Conservation (phyloP, 1,140 invertebrate species). For the Platyscapa corneri region DNA sequence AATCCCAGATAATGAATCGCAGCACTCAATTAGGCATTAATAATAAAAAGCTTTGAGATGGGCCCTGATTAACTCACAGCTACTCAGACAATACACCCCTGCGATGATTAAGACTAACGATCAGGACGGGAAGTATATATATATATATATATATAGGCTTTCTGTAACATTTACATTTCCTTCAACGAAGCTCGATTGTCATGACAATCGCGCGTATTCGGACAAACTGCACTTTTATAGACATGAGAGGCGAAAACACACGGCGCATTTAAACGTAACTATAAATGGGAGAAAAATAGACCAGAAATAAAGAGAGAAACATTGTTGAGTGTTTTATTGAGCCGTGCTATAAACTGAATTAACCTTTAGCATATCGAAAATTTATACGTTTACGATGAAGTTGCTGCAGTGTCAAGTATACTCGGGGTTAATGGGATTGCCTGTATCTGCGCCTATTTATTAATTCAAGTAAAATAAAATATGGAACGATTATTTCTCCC, state of each 20-base stretch:
- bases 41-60: constrained; percentile 60
- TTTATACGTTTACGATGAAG: constrained; percentile 38
- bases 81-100: constrained; percentile 55
- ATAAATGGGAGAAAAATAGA: background rate
- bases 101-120: background rate
- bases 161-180: background rate
- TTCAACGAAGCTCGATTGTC: constrained; percentile 31
- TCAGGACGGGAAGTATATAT: constrained; percentile 25
- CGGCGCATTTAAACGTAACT: background rate
- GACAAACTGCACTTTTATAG: constrained; percentile 40
- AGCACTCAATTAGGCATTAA: constrained; percentile 66
- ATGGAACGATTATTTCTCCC: too few species aligned
- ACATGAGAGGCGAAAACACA: background rate
- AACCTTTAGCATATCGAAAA: constrained; percentile 37
- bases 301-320: background rate
- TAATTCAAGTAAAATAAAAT: too few species aligned
- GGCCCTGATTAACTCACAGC: constrained; percentile 58
- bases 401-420: background rate
- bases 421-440: too few species aligned
- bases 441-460: too few species aligned
- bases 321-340: constrained; percentile 45
- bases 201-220: constrained; percentile 35
- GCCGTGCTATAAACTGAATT: constrained; percentile 39
- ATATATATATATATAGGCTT: background rate
- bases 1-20: constrained; percentile 62